Conservation (phyloP, 2,888 invertebrate genomes). For the Cosmorhoe ocellata region DNA sequence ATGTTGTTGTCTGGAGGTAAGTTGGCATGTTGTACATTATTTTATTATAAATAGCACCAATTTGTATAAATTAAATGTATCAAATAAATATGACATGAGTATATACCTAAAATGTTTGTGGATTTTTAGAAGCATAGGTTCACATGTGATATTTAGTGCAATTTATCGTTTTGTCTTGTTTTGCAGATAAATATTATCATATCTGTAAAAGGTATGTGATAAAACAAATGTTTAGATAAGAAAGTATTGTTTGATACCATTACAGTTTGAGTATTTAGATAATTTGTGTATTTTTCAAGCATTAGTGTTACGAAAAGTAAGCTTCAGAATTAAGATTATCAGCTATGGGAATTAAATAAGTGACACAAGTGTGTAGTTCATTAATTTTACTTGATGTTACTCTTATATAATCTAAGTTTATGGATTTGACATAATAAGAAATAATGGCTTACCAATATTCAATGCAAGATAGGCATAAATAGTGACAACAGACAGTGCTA, state of each 20-base stretch:
- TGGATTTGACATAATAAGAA: neutral
- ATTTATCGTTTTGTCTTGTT: conserved; percentile 1
- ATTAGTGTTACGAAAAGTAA: neutral
- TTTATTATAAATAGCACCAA: conserved; percentile 10
- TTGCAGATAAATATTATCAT: conserved; percentile 4
- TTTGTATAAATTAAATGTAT: conserved; percentile 9
- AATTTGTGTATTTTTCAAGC: conserved; percentile 3
- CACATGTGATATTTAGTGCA: conserved; percentile 6
- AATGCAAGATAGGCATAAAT: too few relatives aligned
- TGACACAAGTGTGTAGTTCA: conserved; percentile 9
- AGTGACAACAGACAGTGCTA: neutral
- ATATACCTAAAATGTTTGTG: conserved; percentile 12
- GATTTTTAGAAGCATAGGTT: neutral
- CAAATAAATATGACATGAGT: conserved; percentile 8
- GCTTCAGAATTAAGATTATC: too few relatives aligned
- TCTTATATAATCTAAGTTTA: conserved; percentile 2
- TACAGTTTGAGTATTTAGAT: neutral
- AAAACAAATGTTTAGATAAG: conserved; percentile 5
- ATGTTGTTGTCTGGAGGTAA: neutral
- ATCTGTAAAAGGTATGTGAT: conserved; percentile 7
- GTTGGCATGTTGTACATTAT: conserved; percentile 9
- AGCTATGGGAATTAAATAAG: conserved; percentile 9
- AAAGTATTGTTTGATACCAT: neutral
- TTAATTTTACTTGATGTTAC: conserved; percentile 4
- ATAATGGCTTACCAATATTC: too few relatives aligned